Evolutionary conservation across 2,797 vertebrate species (phyloP), one percentile per base, ranked within the genome.

Genomic region (Notolabrus celidotus): DNA sequence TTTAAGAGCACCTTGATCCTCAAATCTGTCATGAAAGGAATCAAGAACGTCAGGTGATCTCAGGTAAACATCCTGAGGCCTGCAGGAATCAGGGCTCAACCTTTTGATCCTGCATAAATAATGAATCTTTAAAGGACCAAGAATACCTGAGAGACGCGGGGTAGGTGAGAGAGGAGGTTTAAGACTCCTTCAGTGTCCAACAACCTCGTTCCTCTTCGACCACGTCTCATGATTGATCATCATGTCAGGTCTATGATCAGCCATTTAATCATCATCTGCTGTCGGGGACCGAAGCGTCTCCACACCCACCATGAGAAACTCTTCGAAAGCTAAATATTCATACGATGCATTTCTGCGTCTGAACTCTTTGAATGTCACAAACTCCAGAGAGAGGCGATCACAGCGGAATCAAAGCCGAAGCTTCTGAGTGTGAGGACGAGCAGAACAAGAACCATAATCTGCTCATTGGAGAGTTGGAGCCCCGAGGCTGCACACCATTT

Each of bases 401-500:
- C 59, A 1, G 55, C 59, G n/a, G 52, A 65, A 10, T 27, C 29
- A 4, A 17, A 0, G 7, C 20, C 3, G 39, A 19, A 5, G 23
- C 55, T 43, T 65, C 49, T 7, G 47, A 14, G 53, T 51, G 31
- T 0, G 11, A 33, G 43, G 39, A 50, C 27, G 46, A 46, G 56
- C 23, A 36, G 49, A 29, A 19, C 11, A 36, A 6, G 29, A 46
- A 39, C 10, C 25, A 75, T 79, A 52, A 83, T 82, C 53, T 52
- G 64, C 54, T 70, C 65, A n/a, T 42, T 2, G 22, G 56, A 65
- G 69, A 67, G 67, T 45, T 10, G 3, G 17, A 16, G 57, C 50
- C 81, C 55, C 19, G 0, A 34, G 60, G 79, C 74, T 49, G 67
- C 80, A 39, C 57, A 19, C 58, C 74, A 66, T 81, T 89, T 83